Base-by-base conservation (phyloP, 2,888 invertebrate genomes). In the Apotomis turbidana region DNA sequence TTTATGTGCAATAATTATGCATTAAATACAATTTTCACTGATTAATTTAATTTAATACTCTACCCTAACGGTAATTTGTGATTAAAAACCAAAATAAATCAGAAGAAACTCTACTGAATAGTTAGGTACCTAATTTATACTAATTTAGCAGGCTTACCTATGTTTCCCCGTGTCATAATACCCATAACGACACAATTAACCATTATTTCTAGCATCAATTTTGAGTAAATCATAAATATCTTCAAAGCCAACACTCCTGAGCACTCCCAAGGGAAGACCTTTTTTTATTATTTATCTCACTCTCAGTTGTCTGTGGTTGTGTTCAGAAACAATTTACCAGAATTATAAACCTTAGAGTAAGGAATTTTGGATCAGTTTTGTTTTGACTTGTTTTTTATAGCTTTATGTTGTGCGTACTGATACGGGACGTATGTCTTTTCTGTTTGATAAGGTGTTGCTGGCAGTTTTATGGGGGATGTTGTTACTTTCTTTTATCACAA, bases 251-350 rank as follows among this genome's bases (percentile, higher is more conserved):
- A 9, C 62, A 13, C 9, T 68, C 9, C 36, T 2, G 15, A 70
- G 55, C 62, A 51, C 62, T 70, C 69, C 57, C 62, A 1, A 4
- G 69, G 49, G 69, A 62, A 8, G 15, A 3, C 12, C 49, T 70
- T 70, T 70, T 70, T 57, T 62, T 67, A 59, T 67, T 69, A 61
- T 62, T 49, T 55, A 55, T 61, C n/a, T n/a, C 54, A n/a, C 15
- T 52, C 46, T 4, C 46, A n/a, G 5, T n/a, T 27, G 2, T 27
- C 27, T 27, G 27, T 27, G 27, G 27, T 27, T 27, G 27, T 15
- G 15, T 55, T 27, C 8, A 27, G 10, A 27, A 61, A 5, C 10
- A 61, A 10, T 3, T 15, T 4, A 15, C 4, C 6, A 38, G 59
- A 59, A 38, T 27, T 36, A 3, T 12, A 38, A 6, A n/a, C 58